Evolutionary conservation across 2,113 vertebrate species (phyloP).

Genomic region (Gavialis gangeticus): DNA sequence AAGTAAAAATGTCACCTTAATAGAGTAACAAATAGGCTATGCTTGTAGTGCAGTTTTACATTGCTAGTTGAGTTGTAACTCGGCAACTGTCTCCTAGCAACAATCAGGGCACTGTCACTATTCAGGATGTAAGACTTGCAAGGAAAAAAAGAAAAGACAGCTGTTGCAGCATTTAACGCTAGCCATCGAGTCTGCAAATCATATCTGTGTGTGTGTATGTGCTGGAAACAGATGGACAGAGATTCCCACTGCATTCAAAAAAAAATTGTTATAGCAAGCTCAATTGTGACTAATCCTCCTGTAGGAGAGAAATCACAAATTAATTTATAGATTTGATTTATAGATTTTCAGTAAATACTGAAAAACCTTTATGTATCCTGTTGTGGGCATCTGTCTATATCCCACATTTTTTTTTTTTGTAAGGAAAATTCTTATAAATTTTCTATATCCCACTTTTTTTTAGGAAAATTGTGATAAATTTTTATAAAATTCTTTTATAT

Average conservation of each 20-base stretch:
- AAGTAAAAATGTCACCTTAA: conserved; percentile 24
- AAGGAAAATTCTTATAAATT: neutral
- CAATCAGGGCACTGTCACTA: conserved; percentile 70
- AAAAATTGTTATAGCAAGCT: neutral
- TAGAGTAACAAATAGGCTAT: conserved; percentile 6
- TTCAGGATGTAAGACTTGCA: conserved; percentile 36
- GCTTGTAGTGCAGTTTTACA: conserved; percentile 64
- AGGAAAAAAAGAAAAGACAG: neutral
- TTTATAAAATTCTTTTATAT: neutral
- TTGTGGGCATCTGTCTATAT: neutral
- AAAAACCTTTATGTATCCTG: neutral
- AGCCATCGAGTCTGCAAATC: neutral
- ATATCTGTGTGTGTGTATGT: neutral
- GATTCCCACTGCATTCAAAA: neutral
- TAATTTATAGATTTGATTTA: neutral
- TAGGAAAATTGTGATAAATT: neutral
- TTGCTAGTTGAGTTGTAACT: conserved; percentile 78
- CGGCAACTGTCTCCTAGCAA: conserved; percentile 91
- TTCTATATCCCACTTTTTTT: neutral
- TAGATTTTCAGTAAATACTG: neutral
- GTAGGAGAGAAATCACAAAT: neutral
- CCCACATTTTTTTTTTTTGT: neutral
- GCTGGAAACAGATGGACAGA: neutral
- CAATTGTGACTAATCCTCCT: neutral
- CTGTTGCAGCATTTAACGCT: conserved; percentile 43